Base-by-base conservation (phyloP, 2,113 vertebrate species). In the Nothocercus nigrocapillus region DNA sequence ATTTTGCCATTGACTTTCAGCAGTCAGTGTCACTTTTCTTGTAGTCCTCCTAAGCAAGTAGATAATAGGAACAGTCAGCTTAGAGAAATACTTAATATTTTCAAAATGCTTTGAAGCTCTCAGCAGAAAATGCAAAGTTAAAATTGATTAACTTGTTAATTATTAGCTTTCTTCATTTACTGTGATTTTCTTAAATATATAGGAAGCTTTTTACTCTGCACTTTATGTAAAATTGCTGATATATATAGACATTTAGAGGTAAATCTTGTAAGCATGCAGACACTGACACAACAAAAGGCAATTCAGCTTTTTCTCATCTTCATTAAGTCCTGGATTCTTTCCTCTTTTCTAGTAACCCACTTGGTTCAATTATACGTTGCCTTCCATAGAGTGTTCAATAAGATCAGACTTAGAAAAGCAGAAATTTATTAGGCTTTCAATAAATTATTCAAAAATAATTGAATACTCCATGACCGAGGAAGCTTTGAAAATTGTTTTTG, bases 1-100 rank as follows among this genome's bases (percentile, higher is more conserved):
- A 80, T 89, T 90, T 90, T 88, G 13, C 73, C 42, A 40, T 61
- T 90, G 77, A 79, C 58, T 96, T 92, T 91, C 40, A 85, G 36
- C 59, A 85, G 30, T 92, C 34, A 8, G 24, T 74, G 30, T 44
- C 72, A 66, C 53, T 77, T 87, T 66, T 74, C 19, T 68, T 83
- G 24, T 3, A 2, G 5, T 84, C 86, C n/a, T 64, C 82, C n/a
- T 53, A 64, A 79, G 78, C 59, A 62, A 53, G 20, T 66, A 34
- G 27, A 32, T 84, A 79, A 68, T 40, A 68, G 47, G 42, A 91
- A 32, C 22, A 88, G 28, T 84, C 30, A 90, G 12, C 34, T 82
- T 72, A 64, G 21, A 53, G 4, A 9, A 4, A 17, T 83, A 38
- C 7, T 63, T 77, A 54, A 44, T 77, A 87, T 74, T 75, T 85